A percentile compares a stretch with the other conserved stretches of the same genome.
phyloP scores from a whole-genome alignment of 2,797 vertebrate genomes.

The Mastacembelus armatus region DNA sequence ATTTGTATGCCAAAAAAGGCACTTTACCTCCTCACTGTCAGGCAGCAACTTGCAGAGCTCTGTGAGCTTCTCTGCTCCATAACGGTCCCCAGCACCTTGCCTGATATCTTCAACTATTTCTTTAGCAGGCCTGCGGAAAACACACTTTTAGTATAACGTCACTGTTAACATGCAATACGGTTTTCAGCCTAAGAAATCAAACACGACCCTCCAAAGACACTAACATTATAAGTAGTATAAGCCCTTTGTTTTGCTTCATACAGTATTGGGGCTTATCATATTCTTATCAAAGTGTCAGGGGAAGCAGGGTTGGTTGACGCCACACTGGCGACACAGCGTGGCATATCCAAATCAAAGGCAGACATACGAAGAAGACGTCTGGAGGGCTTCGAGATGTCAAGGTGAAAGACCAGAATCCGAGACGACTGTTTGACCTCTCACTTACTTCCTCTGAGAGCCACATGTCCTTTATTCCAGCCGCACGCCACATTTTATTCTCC shows the following conservation, averaged over 20 bases:
- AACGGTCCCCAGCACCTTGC: slow-evolving; percentile 79
- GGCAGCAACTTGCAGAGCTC: slow-evolving; percentile 87
- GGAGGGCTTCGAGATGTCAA: slow-evolving; percentile 40
- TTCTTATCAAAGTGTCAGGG: slow-evolving; percentile 62
- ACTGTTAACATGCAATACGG: slow-evolving; percentile 14
- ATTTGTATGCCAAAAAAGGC: slow-evolving; percentile 46
- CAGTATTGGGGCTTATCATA: slow-evolving; percentile 44
- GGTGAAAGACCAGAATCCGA: slow-evolving; percentile 60
- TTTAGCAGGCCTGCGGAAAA: slow-evolving; percentile 77
- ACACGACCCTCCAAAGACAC: slow-evolving; percentile 9
- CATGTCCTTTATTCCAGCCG: slow-evolving; percentile 45
- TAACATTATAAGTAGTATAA: slow-evolving; percentile 3
- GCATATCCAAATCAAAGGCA: slow-evolving; percentile 66
- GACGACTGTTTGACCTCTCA: slow-evolving; percentile 51
- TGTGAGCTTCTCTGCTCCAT: slow-evolving; percentile 84
- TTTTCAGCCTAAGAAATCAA: slow-evolving; percentile 16
- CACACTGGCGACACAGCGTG: slow-evolving; percentile 54
- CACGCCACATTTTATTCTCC: slow-evolving; percentile 38
- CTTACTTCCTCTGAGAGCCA: slow-evolving; percentile 60
- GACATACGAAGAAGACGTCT: slow-evolving; percentile 25
- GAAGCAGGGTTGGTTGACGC: slow-evolving; percentile 46
- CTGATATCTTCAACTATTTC: slow-evolving; percentile 87
- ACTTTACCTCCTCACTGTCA: slow-evolving; percentile 86
- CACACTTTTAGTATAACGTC: slow-evolving; percentile 50
- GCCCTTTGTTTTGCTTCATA: slow-evolving; percentile 44